Evolutionary conservation across 2,113 vertebrate species (phyloP).

Genomic region (Grallaria varia): DNA sequence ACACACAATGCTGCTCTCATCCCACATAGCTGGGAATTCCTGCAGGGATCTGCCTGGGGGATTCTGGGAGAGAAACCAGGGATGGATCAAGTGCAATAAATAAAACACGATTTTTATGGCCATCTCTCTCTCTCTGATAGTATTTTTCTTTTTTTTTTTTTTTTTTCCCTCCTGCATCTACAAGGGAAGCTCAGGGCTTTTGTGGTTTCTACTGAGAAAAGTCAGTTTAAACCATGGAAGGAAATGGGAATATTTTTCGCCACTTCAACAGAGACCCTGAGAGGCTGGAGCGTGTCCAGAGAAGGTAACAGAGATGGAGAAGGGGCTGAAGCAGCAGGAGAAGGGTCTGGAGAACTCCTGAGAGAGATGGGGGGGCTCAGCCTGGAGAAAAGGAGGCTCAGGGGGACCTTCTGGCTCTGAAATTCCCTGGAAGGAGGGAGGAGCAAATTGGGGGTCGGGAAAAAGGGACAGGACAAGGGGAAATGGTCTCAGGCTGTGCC

Average conservation of each 20-base stretch:
- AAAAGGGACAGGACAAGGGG: background rate
- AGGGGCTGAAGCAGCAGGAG: background rate
- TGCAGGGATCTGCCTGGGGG: background rate
- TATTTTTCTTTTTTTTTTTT: no score
- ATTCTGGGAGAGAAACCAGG: background rate
- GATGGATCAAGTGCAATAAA: background rate
- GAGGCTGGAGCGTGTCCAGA: background rate
- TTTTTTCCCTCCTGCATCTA: background rate
- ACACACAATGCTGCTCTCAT: background rate
- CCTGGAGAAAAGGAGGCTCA: background rate
- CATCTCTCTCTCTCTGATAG: rapidly evolving
- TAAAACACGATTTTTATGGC: rapidly evolving
- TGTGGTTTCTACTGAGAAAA: background rate
- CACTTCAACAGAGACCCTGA: rapidly evolving
- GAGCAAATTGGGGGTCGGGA: background rate
- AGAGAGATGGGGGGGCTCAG: background rate
- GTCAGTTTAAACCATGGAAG: background rate
- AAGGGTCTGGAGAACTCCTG: background rate
- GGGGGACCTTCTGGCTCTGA: background rate
- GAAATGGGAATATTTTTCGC: background rate
- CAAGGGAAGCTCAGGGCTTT: background rate
- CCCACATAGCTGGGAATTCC: background rate
- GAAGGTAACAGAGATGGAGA: background rate
- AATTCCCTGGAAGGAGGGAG: background rate
- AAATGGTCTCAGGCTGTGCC: no score